Evolutionary conservation across 2,113 vertebrate genomes (phyloP), one percentile per base, ranked within the genome.

Genomic region (Oceanites oceanicus): DNA sequence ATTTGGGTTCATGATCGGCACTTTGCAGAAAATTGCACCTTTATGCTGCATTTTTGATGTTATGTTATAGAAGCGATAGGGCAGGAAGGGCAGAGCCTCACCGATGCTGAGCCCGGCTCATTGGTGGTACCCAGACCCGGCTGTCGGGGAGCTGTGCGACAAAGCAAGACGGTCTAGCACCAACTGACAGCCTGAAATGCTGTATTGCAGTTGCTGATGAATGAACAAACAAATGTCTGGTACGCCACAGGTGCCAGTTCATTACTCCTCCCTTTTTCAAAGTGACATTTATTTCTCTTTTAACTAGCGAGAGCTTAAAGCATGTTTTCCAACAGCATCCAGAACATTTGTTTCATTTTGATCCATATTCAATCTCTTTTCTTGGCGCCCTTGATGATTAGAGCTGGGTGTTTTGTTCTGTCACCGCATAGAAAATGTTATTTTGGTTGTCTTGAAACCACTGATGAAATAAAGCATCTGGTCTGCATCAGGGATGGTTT

Each of bases 71-170:
- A 30, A 75, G 32, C 1, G 1, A 3, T 1, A 6, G 58, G 62
- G 72, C 53, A 50, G 59, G 53, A 45, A n/a, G 58, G 71, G 50
- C 80, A 89, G 67, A 84, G n/a, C 67, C 47, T 14, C 34, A 4
- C 0, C 0, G 15, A 3, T 58, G 56, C 78, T 75, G 38, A 50
- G 66, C 52, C 25, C 2, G 1, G 52, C 6, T 47, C 67, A 0
- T 0, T 0, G 1, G 30, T 0, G 0, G 20, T 18, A 1, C 25
- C 56, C 1, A 0, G 29, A 7, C 4, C n/a, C 9, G 1, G 38
- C 2, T 40, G 65, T 1, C 38, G 38, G 38, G 1, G 66, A 63
- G 73, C 71, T 50, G 38, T 34, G 73, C 0, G 59, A 36, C 53
- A 74, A 8, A 81, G 52, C 52, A 30, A 4, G 56, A 49, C 4